These are phyloP conservation scores for Halictus quadricinctus DNA, from an alignment of 2,888 invertebrate species.

Conservation along the genomic window DNA sequence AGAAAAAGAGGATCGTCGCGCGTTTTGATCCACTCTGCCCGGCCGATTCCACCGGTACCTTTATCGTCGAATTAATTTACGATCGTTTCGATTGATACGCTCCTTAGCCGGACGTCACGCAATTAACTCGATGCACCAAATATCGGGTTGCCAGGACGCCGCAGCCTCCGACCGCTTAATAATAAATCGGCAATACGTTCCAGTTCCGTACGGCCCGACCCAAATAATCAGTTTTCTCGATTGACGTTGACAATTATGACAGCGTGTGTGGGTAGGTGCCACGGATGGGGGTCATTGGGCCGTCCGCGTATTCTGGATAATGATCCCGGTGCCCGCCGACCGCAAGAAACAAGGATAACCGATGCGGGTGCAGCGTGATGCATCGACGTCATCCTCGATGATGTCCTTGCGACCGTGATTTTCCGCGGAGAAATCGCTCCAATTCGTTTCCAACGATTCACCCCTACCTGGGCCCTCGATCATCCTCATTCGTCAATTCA, in stretches of 20 bases:
- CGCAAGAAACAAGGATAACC: conserved; percentile 47
- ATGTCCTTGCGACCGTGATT: not conserved
- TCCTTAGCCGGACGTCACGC: conserved; percentile 49
- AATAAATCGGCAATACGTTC: conserved; percentile 65
- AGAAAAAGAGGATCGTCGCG: not conserved
- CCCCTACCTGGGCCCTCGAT: too few species aligned
- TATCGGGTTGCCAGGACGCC: conserved; percentile 43
- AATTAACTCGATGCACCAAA: conserved; percentile 66
- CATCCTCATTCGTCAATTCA: too few species aligned
- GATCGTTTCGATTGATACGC: conserved; percentile 56
- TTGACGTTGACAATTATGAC: conserved; percentile 68
- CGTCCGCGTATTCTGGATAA: conserved; percentile 53
- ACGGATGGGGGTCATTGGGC: conserved; percentile 60
- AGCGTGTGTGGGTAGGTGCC: conserved; percentile 35
- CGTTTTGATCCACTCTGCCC: conserved; percentile 34
- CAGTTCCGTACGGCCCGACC: conserved; percentile 63
- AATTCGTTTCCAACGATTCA: not conserved
- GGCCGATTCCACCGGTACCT: conserved; percentile 46
- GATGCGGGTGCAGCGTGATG: conserved; percentile 54
- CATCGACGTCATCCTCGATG: conserved; percentile 50
- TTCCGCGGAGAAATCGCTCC: not conserved
- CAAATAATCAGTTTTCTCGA: conserved; percentile 60
- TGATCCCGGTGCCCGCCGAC: conserved; percentile 30
- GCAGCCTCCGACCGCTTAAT: conserved; percentile 56
- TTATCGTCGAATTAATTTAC: conserved; percentile 58